Conservation (phyloP, 2,797 vertebrate genomes). For the Agapornis canus region DNA sequence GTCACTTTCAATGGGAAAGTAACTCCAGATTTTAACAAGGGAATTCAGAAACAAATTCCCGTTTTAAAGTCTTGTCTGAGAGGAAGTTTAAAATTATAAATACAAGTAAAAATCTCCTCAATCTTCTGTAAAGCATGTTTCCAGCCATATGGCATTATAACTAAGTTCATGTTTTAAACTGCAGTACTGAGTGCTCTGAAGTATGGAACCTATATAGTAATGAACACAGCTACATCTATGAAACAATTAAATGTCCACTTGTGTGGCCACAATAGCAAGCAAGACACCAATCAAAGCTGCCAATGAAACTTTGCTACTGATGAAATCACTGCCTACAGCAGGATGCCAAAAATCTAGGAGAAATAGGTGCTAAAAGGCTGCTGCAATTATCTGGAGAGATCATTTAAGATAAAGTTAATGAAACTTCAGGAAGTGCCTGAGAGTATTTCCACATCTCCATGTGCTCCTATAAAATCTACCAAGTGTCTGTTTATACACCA, state of each 20-base stretch:
- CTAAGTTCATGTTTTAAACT: background rate
- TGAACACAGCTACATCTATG: background rate
- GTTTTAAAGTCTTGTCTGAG: background rate
- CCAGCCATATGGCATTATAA: background rate
- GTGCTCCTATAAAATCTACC: background rate
- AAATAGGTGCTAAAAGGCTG: background rate
- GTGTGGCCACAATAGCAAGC: background rate
- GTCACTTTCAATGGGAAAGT: background rate
- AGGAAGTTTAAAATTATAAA: background rate
- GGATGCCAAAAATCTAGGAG: background rate
- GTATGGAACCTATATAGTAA: background rate
- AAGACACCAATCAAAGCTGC: background rate
- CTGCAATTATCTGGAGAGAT: slow-evolving; percentile 2
- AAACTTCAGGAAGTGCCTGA: background rate
- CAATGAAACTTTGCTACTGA: background rate
- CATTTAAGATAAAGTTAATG: background rate
- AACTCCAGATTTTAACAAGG: background rate
- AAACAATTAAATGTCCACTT: background rate
- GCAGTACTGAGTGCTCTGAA: background rate
- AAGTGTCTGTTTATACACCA: background rate
- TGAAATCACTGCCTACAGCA: background rate
- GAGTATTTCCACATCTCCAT: background rate
- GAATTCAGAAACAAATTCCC: background rate
- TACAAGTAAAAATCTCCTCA: background rate
- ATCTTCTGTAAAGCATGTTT: background rate